phyloP scores from a whole-genome alignment of 2,113 vertebrate species.

The Periophthalmus modestus region DNA sequence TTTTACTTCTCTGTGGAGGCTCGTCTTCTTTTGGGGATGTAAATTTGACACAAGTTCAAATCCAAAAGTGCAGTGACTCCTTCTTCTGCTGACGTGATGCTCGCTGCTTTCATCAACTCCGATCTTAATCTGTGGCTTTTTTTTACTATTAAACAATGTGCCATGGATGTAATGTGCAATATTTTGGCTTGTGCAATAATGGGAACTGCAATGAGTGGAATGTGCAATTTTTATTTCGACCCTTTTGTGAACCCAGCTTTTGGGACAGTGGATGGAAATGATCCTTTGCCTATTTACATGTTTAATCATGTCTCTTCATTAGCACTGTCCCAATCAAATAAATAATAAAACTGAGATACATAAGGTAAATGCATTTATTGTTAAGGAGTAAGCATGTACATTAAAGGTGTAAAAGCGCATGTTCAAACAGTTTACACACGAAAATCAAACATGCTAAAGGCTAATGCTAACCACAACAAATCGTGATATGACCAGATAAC shows the following conservation, averaged over 20 bases:
- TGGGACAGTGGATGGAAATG: too few relatives aligned
- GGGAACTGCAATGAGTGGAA: too few relatives aligned
- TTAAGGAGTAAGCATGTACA: background rate
- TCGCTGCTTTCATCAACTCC: background rate
- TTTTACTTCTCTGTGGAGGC: background rate
- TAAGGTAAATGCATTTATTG: background rate
- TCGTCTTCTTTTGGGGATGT: background rate
- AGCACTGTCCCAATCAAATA: too few relatives aligned
- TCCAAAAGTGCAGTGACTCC: background rate
- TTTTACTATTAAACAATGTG: background rate
- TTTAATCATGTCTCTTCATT: too few relatives aligned
- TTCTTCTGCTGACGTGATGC: background rate
- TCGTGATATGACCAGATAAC: background rate
- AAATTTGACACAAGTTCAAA: background rate
- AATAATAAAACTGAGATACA: too few relatives aligned
- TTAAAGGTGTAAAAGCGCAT: background rate
- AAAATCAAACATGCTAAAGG: background rate
- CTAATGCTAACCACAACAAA: constrained; percentile 6
- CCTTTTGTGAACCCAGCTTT: too few relatives aligned
- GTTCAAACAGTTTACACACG: background rate
- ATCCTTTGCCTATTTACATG: too few relatives aligned
- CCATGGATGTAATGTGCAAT: too few relatives aligned
- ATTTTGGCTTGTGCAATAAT: too few relatives aligned
- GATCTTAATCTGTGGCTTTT: background rate
- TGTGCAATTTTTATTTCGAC: too few relatives aligned